Percentiles rank a stretch among this genome's conserved stretches.
phyloP scores from a whole-genome alignment of 2,113 vertebrate species.

The Choloepus hoffmanni region DNA sequence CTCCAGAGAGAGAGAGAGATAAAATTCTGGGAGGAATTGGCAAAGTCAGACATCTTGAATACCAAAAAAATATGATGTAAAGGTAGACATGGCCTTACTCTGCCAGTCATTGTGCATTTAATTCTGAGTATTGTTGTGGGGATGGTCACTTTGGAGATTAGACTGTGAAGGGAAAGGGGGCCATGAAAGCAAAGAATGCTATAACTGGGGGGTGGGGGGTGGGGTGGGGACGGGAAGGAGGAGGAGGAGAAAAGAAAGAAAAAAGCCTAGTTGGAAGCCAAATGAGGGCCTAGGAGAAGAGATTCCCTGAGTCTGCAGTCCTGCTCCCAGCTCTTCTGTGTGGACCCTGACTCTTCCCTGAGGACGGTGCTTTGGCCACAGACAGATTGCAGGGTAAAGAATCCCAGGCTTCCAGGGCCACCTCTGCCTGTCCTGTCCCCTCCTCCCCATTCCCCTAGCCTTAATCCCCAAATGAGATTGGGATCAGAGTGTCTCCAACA shows the following conservation, averaged over 20 bases:
- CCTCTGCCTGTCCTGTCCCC: neutral
- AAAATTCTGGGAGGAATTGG: neutral
- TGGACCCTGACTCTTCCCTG: neutral
- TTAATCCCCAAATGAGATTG: conserved; percentile 73
- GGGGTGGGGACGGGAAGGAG: too few species aligned
- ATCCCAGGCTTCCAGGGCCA: conserved; percentile 8
- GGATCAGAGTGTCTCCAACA: conserved; percentile 68
- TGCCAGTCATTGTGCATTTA: neutral
- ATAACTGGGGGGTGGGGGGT: too few species aligned
- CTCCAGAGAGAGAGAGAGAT: neutral
- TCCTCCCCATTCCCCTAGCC: neutral
- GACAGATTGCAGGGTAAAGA: neutral
- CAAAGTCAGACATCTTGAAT: neutral
- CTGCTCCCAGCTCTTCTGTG: neutral
- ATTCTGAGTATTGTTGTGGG: neutral
- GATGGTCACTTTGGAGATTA: neutral
- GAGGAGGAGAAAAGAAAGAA: neutral
- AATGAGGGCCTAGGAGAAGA: neutral
- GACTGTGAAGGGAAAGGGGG: too few species aligned
- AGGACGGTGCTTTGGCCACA: neutral
- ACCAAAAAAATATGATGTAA: neutral
- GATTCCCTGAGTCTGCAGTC: neutral
- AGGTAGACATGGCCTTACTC: neutral
- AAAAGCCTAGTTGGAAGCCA: neutral
- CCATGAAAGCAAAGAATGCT: neutral